These are phyloP conservation scores for Lymantria dispar DNA, from an alignment of 2,888 invertebrate genomes.

Conservation along the genomic window DNA sequence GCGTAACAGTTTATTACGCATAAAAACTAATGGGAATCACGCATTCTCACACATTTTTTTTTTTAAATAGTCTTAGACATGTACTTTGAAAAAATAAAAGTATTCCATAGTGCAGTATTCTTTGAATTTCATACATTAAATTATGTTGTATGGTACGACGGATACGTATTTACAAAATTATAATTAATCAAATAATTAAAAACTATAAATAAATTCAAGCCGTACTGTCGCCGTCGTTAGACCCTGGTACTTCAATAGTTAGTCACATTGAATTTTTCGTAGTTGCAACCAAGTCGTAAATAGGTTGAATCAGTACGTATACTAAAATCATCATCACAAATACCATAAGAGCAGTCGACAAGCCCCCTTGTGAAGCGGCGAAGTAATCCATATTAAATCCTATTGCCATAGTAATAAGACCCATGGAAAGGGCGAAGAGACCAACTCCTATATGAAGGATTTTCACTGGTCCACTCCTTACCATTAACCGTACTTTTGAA, in stretches of 20 bases:
- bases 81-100: not conserved
- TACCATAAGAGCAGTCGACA: conserved; percentile 60
- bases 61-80: not conserved
- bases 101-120: not conserved
- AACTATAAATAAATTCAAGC: conserved; percentile 31
- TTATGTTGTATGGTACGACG: not conserved
- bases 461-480: conserved; percentile 74
- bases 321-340: conserved; percentile 56
- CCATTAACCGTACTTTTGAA: conserved; percentile 66
- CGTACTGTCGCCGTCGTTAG: conserved; percentile 54
- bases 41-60: conserved; percentile 1
- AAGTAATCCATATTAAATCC: conserved; percentile 71
- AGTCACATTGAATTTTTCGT: conserved; percentile 64
- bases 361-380: conserved; percentile 44
- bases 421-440: conserved; percentile 71
- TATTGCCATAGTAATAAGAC: conserved; percentile 69
- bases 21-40: conserved; percentile 39
- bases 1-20: conserved; percentile 56
- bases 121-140: not conserved
- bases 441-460: conserved; percentile 80
- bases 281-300: conserved; percentile 58
- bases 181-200: not conserved
- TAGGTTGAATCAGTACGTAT: conserved; percentile 64
- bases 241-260: conserved; percentile 38
- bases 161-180: conserved; percentile 3